phyloP scores from a whole-genome alignment of 2,113 vertebrate species.

The Sterna hirundo region DNA sequence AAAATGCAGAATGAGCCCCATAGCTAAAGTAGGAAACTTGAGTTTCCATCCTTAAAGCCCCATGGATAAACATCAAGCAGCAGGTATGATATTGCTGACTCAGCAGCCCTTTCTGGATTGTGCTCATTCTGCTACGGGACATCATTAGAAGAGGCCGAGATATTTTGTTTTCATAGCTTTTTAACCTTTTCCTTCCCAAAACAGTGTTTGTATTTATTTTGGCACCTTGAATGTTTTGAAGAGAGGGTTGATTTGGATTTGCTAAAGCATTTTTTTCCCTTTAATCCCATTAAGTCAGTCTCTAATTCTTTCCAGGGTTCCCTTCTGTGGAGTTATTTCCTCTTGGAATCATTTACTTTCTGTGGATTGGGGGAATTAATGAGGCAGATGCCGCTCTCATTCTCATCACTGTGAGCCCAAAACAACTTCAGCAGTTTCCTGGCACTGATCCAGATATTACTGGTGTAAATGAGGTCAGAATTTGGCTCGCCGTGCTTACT shows the following conservation, averaged over 20 bases:
- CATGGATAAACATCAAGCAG: background rate
- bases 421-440: constrained; percentile 54
- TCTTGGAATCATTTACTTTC: constrained; percentile 68
- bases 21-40: background rate
- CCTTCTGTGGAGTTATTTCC: constrained; percentile 70
- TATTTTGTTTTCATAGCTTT: constrained; percentile 64
- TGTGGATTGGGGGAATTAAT: constrained; percentile 61
- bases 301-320: constrained; percentile 74
- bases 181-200: constrained; percentile 77
- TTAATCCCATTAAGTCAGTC: constrained; percentile 70
- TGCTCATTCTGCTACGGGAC: background rate
- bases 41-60: background rate
- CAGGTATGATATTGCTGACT: background rate
- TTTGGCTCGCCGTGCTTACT: constrained; percentile 24
- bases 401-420: constrained; percentile 53
- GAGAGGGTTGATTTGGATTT: constrained; percentile 48
- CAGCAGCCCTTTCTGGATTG: background rate
- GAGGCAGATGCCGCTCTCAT: constrained; percentile 60
- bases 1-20: background rate
- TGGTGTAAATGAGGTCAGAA: constrained; percentile 48
- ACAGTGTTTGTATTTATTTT: constrained; percentile 64
- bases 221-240: constrained; percentile 29
- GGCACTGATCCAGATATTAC: background rate
- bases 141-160: constrained; percentile 28
- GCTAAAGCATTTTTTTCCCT: constrained; percentile 60